Evolutionary conservation across 2,113 vertebrate species (phyloP), one percentile per base, ranked within the genome.

Genomic region (Aptenodytes patagonicus): DNA sequence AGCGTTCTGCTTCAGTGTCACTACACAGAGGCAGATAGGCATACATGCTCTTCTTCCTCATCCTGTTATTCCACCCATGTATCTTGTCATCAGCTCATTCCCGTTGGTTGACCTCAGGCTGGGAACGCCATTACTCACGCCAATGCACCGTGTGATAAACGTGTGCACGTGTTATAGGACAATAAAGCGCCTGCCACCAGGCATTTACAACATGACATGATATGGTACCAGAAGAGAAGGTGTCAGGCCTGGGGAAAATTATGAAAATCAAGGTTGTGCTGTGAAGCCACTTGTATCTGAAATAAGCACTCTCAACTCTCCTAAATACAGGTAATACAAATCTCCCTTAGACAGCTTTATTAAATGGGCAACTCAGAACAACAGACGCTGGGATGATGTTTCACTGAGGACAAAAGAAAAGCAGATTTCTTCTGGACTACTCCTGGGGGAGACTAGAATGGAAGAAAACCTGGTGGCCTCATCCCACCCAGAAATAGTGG

Each of bases 91-190:
- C 86, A 73, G 64, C 79, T 88, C 46, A 10, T 42, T 83, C 64
- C 79, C 34, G 51, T 17, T 62, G 79, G 49, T 0, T 78, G 94
- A 90, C 71, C 93, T 73, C 17, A 12, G 46, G 87, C 83, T 42
- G 64, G 60, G 82, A 90, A 49, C 0, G 1, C 10, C 1, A 2
- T 69, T 72, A 29, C 46, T n/a, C 82, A 77, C 0, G 0, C 61
- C 75, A 62, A 3, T 0, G 0, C 32, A 18, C 24, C 1, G 2
- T 7, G 40, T 26, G 85, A 58, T 28, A 29, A 76, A 83, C 1
- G 5, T 10, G 36, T 31, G 49, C 1, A 3, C 17, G 2, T 2
- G 0, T 19, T 46, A 20, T 0, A 6, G 42, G 57, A 92, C 55
- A 79, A 86, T 78, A 90, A 87, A 88, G 25, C 3, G 20, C 29